phyloP scores from a whole-genome alignment of 2,797 vertebrate species.

The Sebastes trivittatus region DNA sequence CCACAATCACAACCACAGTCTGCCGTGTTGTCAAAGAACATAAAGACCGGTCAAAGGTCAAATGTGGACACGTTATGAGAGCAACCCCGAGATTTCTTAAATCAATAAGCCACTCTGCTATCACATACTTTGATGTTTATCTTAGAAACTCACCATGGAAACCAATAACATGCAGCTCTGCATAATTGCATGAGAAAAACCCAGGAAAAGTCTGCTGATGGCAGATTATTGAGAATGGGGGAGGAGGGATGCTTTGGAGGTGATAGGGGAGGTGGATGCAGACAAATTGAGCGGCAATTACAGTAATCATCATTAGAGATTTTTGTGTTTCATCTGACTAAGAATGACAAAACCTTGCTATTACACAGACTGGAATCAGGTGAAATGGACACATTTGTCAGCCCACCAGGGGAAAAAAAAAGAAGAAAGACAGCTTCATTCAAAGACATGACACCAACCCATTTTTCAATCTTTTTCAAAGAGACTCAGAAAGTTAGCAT shows the following conservation, averaged over 20 bases:
- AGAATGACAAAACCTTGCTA: slow-evolving; percentile 61
- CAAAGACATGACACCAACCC: not conserved
- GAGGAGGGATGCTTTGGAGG: slow-evolving; percentile 2
- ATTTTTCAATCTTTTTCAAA: not conserved
- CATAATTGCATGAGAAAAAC: slow-evolving; percentile 69
- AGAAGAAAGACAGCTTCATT: not conserved
- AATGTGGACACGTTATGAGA: slow-evolving; percentile 52
- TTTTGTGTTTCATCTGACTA: slow-evolving; percentile 66
- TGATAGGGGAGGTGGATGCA: slow-evolving; percentile 51
- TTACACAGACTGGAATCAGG: slow-evolving; percentile 33
- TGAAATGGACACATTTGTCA: slow-evolving; percentile 24
- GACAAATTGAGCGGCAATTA: slow-evolving; percentile 79
- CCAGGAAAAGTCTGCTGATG: slow-evolving; percentile 47
- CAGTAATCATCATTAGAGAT: slow-evolving; percentile 75
- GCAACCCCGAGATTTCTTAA: slow-evolving; percentile 45
- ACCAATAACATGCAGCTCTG: slow-evolving; percentile 59
- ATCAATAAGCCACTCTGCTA: slow-evolving; percentile 61
- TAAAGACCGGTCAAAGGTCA: slow-evolving; percentile 59
- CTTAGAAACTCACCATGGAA: slow-evolving; percentile 63
- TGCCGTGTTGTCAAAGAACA: slow-evolving; percentile 62
- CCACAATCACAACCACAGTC: slow-evolving; percentile 25
- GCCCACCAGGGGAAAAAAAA: not conserved
- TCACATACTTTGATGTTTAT: slow-evolving; percentile 71
- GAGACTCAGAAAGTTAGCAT: not conserved
- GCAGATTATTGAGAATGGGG: slow-evolving; percentile 26